phyloP scores from a whole-genome alignment of 2,113 vertebrate genomes.

The Sturnus vulgaris region DNA sequence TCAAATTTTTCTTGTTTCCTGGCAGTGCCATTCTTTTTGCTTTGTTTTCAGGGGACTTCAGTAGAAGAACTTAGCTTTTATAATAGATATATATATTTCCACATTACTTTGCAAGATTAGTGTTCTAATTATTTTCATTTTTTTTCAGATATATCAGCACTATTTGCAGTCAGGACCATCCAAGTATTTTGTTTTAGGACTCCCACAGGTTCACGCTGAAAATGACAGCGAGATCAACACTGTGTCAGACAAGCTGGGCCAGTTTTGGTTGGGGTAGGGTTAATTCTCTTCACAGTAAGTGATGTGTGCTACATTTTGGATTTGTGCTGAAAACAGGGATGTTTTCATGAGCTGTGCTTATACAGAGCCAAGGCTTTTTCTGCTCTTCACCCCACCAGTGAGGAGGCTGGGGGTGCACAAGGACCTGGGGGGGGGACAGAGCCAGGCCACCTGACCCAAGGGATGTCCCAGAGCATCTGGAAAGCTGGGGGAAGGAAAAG shows the following conservation, averaged over 20 bases:
- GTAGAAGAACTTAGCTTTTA: neutral
- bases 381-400: neutral
- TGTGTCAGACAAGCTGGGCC: neutral
- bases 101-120: neutral
- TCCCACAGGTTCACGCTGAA: neutral
- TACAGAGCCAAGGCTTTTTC: neutral
- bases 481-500: neutral
- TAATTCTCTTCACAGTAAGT: neutral
- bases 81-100: neutral
- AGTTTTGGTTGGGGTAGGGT: neutral
- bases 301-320: neutral
- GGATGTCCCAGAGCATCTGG: neutral
- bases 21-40: neutral
- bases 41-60: neutral
- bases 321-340: neutral
- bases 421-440: neutral
- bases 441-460: neutral
- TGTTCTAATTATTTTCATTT: neutral
- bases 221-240: neutral
- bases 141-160: neutral
- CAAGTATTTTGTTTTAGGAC: neutral
- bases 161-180: neutral
- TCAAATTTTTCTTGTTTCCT: neutral
- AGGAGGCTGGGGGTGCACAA: neutral
- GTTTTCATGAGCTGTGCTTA: neutral